A percentile compares a stretch with the other conserved stretches of the same genome.
These are phyloP conservation scores for Phrynosoma blainvillii DNA, from an alignment of 2,113 vertebrate species.

Conservation along the genomic window DNA sequence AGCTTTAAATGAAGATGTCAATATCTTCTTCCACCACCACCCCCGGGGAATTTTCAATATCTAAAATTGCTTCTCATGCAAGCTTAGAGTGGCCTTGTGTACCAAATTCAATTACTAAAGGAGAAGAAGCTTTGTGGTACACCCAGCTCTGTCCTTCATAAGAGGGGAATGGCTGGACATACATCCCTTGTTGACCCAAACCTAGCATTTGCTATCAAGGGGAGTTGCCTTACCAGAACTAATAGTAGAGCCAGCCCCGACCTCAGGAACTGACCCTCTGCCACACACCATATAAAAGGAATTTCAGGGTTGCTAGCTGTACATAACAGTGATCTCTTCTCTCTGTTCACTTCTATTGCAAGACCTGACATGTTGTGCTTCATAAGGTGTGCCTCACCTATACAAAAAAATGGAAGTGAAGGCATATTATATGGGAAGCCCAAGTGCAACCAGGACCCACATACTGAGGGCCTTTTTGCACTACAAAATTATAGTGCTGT, in stretches of 20 bases:
- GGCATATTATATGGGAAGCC: not conserved
- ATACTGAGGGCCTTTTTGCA: too few species aligned
- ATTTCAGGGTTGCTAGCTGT: not conserved
- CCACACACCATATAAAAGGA: not conserved
- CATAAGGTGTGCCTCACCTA: not conserved
- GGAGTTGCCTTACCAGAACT: not conserved
- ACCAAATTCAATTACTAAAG: too few species aligned
- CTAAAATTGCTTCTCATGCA: too few species aligned
- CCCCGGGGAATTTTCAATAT: too few species aligned
- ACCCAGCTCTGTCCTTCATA: too few species aligned
- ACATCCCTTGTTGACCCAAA: not conserved
- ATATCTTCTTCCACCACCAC: too few species aligned
- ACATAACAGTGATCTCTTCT: not conserved
- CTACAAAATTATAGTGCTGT: too few species aligned
- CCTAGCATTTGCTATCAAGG: not conserved
- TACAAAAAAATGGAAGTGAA: not conserved
- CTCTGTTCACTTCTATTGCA: not conserved
- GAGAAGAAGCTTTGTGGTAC: too few species aligned
- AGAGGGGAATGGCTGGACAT: not conserved
- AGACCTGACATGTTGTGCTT: not conserved
- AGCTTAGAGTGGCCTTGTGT: too few species aligned
- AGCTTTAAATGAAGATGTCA: too few species aligned
- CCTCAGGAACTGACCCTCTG: not conserved
- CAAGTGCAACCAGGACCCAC: too few species aligned
- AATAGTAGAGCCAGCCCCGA: not conserved